Evolutionary conservation across 2,888 invertebrate species (phyloP).

Genomic region (Tuta absoluta): DNA sequence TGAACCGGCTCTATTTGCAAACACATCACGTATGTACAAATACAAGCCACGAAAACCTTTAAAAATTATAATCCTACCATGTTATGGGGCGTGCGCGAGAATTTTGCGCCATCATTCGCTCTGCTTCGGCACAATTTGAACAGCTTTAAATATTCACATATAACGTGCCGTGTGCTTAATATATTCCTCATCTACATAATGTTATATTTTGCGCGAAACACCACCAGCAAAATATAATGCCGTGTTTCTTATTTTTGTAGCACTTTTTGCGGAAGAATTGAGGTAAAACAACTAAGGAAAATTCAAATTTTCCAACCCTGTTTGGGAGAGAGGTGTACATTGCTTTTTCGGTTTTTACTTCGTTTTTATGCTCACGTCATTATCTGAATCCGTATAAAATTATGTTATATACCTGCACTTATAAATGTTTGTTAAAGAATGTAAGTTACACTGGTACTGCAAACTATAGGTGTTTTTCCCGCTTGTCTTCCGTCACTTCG

Average conservation of each 20-base stretch:
- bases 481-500: no score
- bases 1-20: constrained; percentile 38
- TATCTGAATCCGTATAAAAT: neutral
- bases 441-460: no score
- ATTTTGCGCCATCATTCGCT: constrained; percentile 51
- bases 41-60: constrained; percentile 39
- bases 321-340: constrained; percentile 11
- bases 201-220: constrained; percentile 59
- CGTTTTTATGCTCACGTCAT: constrained; percentile 9
- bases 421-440: neutral
- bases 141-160: constrained; percentile 69
- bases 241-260: constrained; percentile 44
- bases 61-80: constrained; percentile 54
- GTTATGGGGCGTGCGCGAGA: constrained; percentile 40
- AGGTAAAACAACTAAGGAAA: constrained; percentile 19
- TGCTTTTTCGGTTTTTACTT: constrained; percentile 3
- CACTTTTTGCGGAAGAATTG: constrained; percentile 26
- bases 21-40: constrained; percentile 22
- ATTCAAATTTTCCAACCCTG: constrained; percentile 27
- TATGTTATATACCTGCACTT: neutral
- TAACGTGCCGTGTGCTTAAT: constrained; percentile 62
- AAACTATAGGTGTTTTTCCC: no score
- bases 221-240: constrained; percentile 49
- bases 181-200: constrained; percentile 69
- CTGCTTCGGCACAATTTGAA: constrained; percentile 39